Percentiles rank a stretch among this genome's conserved stretches.
Conservation (phyloP, 2,888 invertebrate genomes). For the Dicycla oo region DNA sequence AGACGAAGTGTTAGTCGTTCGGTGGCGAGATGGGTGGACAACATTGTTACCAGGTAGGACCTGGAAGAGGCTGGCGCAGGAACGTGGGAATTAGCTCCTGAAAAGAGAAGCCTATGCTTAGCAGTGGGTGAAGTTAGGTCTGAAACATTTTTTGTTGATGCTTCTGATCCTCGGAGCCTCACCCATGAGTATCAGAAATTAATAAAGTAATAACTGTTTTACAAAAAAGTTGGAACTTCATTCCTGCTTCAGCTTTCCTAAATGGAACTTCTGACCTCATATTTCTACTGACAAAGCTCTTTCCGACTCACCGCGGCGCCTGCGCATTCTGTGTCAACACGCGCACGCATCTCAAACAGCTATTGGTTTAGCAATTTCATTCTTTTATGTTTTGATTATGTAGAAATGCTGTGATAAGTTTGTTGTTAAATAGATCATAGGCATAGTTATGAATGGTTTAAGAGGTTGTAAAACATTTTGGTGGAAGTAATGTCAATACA, state of each 20-base stretch:
- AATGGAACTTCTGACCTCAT: conserved; percentile 10
- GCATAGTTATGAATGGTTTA: neutral
- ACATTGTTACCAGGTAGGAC: no score
- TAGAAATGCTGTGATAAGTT: conserved; percentile 41
- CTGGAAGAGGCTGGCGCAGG: no score
- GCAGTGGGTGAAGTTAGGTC: no score
- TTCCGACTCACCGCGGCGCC: conserved; percentile 55
- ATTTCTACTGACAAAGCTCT: conserved; percentile 26
- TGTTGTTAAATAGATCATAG: conserved; percentile 11
- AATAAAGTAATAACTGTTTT: neutral
- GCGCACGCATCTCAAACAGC: conserved; percentile 54
- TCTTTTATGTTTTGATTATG: conserved; percentile 53
- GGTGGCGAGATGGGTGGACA: no score
- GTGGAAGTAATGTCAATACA: neutral
- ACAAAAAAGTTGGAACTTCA: no score
- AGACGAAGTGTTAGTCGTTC: no score
- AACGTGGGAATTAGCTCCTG: no score
- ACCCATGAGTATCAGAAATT: neutral
- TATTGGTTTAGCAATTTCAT: conserved; percentile 66
- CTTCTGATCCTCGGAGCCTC: neutral
- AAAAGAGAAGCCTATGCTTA: no score
- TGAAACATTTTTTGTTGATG: neutral
- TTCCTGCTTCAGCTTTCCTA: no score
- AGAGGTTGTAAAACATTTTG: neutral
- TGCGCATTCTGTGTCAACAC: conserved; percentile 65